phyloP scores from a whole-genome alignment of 1,140 invertebrate genomes.

The Oppia nitens region DNA sequence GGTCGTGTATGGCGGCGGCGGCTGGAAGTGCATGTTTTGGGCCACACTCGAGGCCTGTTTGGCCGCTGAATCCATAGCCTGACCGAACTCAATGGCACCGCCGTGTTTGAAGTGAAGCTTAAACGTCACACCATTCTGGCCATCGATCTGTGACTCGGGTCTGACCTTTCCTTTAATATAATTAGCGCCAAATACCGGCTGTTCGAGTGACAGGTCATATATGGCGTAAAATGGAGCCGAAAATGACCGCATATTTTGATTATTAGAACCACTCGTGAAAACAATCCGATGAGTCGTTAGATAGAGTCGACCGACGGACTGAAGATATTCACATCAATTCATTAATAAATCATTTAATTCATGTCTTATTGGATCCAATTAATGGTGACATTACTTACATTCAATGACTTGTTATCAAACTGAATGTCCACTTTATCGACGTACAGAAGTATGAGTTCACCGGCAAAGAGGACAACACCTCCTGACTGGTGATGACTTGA shows the following conservation, averaged over 20 bases:
- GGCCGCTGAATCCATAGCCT: conserved; percentile 79
- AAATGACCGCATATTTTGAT: conserved; percentile 58
- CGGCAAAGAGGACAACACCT: conserved; percentile 73
- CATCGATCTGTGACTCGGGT: conserved; percentile 48
- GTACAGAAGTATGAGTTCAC: conserved; percentile 83
- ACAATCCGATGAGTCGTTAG: conserved; percentile 68
- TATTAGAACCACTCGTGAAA: conserved; percentile 6
- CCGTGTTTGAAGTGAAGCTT: conserved; percentile 87
- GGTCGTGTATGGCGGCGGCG: conserved; percentile 66
- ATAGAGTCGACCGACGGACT: conserved; percentile 58
- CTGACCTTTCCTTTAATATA: conserved; percentile 86
- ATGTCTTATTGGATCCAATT: background rate
- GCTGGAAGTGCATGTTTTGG: background rate
- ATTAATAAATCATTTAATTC: background rate
- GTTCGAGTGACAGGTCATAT: conserved; percentile 77
- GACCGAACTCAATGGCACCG: conserved; percentile 93
- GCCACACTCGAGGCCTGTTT: conserved; percentile 39
- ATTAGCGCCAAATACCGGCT: conserved; percentile 94
- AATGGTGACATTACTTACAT: background rate
- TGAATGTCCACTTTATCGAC: conserved; percentile 68
- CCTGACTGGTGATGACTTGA: conserved; percentile 28
- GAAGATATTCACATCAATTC: background rate
- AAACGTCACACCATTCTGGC: conserved; percentile 42
- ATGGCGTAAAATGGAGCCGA: conserved; percentile 85
- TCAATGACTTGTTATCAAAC: background rate